Conservation (phyloP, 2,113 vertebrate genomes). For the Choloepus hoffmanni region DNA sequence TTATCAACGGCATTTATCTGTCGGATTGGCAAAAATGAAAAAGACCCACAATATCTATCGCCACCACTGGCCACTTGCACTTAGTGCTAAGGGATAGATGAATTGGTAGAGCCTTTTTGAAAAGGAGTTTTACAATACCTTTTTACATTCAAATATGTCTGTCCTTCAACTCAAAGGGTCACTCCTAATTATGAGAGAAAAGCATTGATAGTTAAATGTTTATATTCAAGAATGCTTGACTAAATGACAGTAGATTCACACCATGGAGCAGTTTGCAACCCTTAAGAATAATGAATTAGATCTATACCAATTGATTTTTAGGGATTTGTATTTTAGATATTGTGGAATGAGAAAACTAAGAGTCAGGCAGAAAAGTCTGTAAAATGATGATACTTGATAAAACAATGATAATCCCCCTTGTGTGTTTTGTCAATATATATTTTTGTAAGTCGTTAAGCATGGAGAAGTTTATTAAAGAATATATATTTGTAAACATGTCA, state of each 20-base stretch:
- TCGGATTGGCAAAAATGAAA: background rate
- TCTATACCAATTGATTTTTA: background rate
- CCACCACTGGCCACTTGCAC: background rate
- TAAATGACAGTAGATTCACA: conserved; percentile 6
- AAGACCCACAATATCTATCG: background rate
- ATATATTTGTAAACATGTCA: background rate
- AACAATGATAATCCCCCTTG: background rate
- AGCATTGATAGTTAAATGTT: background rate
- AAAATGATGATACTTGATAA: conserved; percentile 19
- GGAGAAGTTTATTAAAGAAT: background rate
- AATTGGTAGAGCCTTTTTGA: conserved; percentile 23
- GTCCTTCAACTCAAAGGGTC: background rate
- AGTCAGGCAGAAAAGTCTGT: background rate
- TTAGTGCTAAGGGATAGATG: background rate
- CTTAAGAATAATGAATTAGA: background rate
- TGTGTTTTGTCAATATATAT: conserved; percentile 10
- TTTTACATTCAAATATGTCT: conserved; percentile 14
- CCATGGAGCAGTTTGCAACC: background rate
- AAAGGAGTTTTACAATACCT: background rate
- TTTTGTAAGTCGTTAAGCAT: conserved; percentile 6
- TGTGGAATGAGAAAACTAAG: conserved; percentile 17
- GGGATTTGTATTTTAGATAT: background rate
- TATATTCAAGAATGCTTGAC: conserved; percentile 4
- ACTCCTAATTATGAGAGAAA: conserved; percentile 5
- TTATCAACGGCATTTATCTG: background rate